These are phyloP conservation scores for Ichneumon xanthorius DNA, from an alignment of 2,888 invertebrate species.

Conservation along the genomic window DNA sequence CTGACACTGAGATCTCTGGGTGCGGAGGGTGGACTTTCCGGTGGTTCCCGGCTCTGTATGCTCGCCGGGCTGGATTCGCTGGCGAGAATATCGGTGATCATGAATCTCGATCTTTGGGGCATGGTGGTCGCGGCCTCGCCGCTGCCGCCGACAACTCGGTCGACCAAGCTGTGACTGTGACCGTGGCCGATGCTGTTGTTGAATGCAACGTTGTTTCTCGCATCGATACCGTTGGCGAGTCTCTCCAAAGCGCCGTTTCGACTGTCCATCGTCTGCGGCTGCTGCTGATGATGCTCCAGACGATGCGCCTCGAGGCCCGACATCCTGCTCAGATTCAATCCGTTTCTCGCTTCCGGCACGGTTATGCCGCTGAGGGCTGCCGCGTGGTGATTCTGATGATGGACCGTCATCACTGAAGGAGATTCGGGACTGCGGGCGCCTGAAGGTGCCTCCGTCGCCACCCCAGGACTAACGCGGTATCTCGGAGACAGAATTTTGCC, in stretches of 20 bases:
- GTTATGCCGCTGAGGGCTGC: slow-evolving; percentile 83
- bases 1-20: slow-evolving; percentile 87
- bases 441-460: slow-evolving; percentile 82
- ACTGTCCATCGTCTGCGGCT: slow-evolving; percentile 67
- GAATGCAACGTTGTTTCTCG: slow-evolving; percentile 68
- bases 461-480: slow-evolving; percentile 82
- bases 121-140: slow-evolving; percentile 78
- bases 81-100: slow-evolving; percentile 95
- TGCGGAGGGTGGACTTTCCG: slow-evolving; percentile 85
- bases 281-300: slow-evolving; percentile 75
- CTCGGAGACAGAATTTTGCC: slow-evolving; percentile 83
- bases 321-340: slow-evolving; percentile 82
- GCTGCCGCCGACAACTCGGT: slow-evolving; percentile 43
- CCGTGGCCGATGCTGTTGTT: slow-evolving; percentile 65
- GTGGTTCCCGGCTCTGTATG: slow-evolving; percentile 79
- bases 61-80: slow-evolving; percentile 84
- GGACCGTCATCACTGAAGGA: slow-evolving; percentile 83
- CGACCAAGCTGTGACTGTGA: slow-evolving; percentile 62
- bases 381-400: slow-evolving; percentile 84
- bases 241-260: slow-evolving; percentile 74
- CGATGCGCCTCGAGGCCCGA: slow-evolving; percentile 80
- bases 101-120: slow-evolving; percentile 92
- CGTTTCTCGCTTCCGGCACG: slow-evolving; percentile 76
- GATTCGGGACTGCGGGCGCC: slow-evolving; percentile 81
- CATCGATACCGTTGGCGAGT: slow-evolving; percentile 77